Base-by-base conservation (phyloP, 2,888 invertebrate species). In the Hipparchia semele region DNA sequence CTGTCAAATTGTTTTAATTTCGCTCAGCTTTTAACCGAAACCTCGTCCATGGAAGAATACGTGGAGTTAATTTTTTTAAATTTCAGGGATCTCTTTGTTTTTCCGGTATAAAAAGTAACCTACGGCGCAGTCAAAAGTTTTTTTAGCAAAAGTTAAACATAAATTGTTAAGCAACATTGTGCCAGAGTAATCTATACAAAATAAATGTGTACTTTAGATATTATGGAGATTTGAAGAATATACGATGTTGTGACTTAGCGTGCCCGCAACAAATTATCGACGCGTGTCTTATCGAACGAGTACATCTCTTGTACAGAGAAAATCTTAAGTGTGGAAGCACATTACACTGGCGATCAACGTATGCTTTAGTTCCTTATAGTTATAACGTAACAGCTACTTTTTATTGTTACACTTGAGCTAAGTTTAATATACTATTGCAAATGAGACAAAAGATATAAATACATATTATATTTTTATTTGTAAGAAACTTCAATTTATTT, bases 231-330 rank as follows among this genome's bases (percentile, higher is more conserved):
- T 72, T 72, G 68, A 76, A 76, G 73, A 71, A 65, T 67, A 68
- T 70, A 72, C 49, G 67, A 72, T 76, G 72, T 78, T 78, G 79
- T 80, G 80, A 80, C 84, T 86, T 87, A 88, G 88, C 88, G 89
- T 89, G 89, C 87, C 84, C 79, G 81, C 85, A 85, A 90, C 91
- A 89, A 90, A 90, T 90, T 90, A 90, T 90, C 88, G 87, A 86
- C 82, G 80, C 80, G 79, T 80, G 79, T 81, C 82, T 88, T 92
- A 92, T 92, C 92, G 86, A 91, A 88, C 79, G 85, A 80, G 89
- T 78, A 88, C 92, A 92, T 92, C 92, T 87, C 88, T 89, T 88
- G 81, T 83, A 83, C 86, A 87, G 88, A 88, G 90, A 89, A 90
- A 88, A 91, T 91, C 86, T 87, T 87, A 46, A 56, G 51, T 7